Conservation (phyloP, 2,797 vertebrate species). For the Coccyzus lansbergi region DNA sequence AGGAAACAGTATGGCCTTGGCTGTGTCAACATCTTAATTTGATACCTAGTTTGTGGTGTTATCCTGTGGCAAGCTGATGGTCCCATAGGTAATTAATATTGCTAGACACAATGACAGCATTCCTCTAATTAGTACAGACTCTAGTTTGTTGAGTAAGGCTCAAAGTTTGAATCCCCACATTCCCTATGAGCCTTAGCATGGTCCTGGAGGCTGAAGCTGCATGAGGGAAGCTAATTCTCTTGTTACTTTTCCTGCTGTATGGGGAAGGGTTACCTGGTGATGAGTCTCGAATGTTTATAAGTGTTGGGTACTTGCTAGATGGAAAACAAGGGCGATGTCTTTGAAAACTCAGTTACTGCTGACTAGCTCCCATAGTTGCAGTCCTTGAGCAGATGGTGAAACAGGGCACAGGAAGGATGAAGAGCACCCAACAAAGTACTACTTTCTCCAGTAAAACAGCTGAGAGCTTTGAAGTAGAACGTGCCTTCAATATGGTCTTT, state of each 20-base stretch:
- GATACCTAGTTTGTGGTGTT: neutral
- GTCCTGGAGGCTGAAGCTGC: neutral
- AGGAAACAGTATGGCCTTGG: neutral
- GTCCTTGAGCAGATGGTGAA: neutral
- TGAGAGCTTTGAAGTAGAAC: neutral
- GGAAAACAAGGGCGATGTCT: neutral
- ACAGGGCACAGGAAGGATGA: neutral
- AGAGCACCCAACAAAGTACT: neutral
- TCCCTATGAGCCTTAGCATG: neutral
- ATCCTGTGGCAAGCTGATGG: neutral
- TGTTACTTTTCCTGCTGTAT: neutral
- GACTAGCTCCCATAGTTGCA: neutral
- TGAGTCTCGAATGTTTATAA: neutral
- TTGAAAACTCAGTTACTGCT: neutral
- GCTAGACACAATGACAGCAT: neutral
- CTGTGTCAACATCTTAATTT: neutral
- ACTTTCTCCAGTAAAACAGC: neutral
- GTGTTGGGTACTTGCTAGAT: neutral
- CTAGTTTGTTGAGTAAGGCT: neutral
- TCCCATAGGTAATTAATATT: neutral
- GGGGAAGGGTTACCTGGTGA: neutral
- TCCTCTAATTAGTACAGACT: conserved; percentile 14
- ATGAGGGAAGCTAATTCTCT: neutral
- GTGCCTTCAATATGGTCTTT: neutral
- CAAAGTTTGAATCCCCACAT: neutral